Percentiles rank a stretch among this genome's conserved stretches.
phyloP scores from a whole-genome alignment of 1,140 invertebrate species.

The Scylla paramamosain region DNA sequence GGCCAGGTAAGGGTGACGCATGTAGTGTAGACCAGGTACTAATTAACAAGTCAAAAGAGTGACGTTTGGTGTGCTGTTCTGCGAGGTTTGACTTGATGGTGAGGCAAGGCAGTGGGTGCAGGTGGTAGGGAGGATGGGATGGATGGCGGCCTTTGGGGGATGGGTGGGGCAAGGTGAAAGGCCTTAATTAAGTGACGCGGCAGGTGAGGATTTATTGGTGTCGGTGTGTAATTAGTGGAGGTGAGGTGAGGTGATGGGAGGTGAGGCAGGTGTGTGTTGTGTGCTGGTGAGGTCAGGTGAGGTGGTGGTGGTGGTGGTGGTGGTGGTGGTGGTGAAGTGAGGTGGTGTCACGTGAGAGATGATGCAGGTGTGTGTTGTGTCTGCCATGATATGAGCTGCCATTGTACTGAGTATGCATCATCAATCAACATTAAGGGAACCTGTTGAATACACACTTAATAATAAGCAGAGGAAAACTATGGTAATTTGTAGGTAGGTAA shows the following conservation, averaged over 20 bases:
- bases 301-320: no score
- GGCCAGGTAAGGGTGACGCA: slow-evolving; percentile 87
- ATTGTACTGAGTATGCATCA: no score
- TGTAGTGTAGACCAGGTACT: background rate
- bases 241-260: background rate
- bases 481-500: no score
- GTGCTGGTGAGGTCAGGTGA: no score
- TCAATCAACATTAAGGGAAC: no score
- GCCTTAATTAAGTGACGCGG: background rate
- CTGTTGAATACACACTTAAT: no score
- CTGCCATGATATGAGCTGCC: no score
- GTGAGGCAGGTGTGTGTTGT: no score
- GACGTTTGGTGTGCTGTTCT: background rate
- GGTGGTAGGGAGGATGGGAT: background rate
- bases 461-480: no score
- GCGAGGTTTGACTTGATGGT: background rate
- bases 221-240: slow-evolving; percentile 11
- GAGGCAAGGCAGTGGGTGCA: background rate
- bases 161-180: background rate
- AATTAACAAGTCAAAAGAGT: background rate
- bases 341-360: no score
- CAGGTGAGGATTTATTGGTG: slow-evolving; percentile 13
- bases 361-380: no score
- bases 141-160: background rate
- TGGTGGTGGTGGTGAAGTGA: no score